phyloP scores from a whole-genome alignment of 2,888 invertebrate genomes.

The Capitulum mitella region DNA sequence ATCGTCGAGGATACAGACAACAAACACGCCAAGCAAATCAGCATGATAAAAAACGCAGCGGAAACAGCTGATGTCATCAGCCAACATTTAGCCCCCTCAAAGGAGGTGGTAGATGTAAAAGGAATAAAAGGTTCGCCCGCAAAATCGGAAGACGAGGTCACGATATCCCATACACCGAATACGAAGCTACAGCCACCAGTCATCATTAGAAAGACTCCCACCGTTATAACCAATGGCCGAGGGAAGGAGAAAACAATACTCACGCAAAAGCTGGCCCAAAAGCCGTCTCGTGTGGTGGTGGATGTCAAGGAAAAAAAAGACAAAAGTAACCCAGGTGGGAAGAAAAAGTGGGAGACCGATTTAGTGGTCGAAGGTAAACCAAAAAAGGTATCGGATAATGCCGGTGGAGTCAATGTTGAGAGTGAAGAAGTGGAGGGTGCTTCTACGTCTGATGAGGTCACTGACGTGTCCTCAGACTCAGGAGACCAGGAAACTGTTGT shows the following conservation, averaged over 20 bases:
- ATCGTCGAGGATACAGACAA: too few relatives aligned
- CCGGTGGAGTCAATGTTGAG: background rate
- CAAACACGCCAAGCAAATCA: background rate
- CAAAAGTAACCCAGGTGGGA: background rate
- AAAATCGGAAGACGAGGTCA: background rate
- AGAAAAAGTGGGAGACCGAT: slow-evolving; percentile 2
- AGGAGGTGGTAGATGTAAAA: too few relatives aligned
- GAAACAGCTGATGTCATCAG: background rate
- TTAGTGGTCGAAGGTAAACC: background rate
- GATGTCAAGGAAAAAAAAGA: slow-evolving; percentile 3
- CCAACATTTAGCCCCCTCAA: too few relatives aligned
- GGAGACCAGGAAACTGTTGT: too few relatives aligned
- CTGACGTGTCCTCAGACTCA: too few relatives aligned
- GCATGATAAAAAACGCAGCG: background rate
- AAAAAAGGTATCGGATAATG: background rate
- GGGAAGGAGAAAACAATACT: background rate
- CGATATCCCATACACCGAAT: background rate
- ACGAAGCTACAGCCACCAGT: background rate
- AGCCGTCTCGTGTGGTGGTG: background rate
- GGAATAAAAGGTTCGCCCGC: too few relatives aligned
- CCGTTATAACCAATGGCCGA: background rate
- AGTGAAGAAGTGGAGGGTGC: background rate
- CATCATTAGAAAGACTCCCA: background rate
- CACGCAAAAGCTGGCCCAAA: background rate
- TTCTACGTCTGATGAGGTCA: background rate